phyloP scores from a whole-genome alignment of 2,113 vertebrate genomes.

The Osmerus eperlanus region DNA sequence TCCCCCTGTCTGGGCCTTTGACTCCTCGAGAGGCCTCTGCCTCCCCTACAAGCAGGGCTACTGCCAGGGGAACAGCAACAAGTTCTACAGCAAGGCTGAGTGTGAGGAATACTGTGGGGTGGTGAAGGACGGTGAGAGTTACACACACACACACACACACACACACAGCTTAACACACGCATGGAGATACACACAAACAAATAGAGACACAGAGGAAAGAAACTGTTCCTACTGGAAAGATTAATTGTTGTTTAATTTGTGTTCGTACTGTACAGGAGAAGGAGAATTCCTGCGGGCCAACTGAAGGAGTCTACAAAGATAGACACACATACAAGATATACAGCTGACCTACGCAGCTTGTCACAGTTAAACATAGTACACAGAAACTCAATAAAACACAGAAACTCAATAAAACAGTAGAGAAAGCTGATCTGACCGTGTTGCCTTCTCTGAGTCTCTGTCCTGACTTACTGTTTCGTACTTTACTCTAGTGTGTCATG shows the following conservation, averaged over 20 bases:
- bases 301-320: conserved; percentile 29
- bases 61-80: conserved; percentile 87
- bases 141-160: conserved; percentile 14
- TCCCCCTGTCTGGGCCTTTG: conserved; percentile 77
- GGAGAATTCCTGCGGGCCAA: conserved; percentile 35
- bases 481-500: not conserved
- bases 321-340: not conserved
- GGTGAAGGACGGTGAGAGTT: conserved; percentile 70
- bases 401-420: not conserved
- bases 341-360: not conserved
- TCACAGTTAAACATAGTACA: not conserved
- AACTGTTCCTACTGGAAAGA: not conserved
- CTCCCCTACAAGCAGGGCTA: conserved; percentile 72
- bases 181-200: conserved; percentile 23
- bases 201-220: not conserved
- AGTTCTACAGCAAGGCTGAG: conserved; percentile 91
- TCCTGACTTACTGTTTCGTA: conserved; percentile 6
- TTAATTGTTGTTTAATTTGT: not conserved
- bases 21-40: conserved; percentile 74
- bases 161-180: not conserved
- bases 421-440: not conserved
- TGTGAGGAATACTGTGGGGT: conserved; percentile 90
- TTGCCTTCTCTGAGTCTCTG: not conserved
- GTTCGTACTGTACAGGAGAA: conserved; percentile 26
- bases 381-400: not conserved